Evolutionary conservation across 2,888 invertebrate species (phyloP).

Genomic region (Nematopogon swammerdamellus): DNA sequence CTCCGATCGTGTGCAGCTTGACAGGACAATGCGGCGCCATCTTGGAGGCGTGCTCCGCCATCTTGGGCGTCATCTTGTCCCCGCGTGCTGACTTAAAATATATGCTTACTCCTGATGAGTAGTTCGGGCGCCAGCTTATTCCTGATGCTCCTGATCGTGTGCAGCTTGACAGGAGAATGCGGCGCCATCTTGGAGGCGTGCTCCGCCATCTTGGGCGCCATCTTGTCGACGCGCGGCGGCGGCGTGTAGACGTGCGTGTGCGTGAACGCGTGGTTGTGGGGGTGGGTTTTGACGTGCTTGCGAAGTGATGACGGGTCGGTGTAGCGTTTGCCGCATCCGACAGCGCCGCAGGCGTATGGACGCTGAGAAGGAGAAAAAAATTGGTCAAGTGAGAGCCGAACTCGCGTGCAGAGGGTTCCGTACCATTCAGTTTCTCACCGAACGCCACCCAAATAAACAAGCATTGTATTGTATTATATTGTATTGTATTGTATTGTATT

Average conservation of each 20-base stretch:
- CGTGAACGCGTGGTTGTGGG: constrained; percentile 36
- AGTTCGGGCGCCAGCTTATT: constrained; percentile 30
- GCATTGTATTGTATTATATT: no score
- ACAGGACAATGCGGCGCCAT: constrained; percentile 43
- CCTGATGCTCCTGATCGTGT: constrained; percentile 38
- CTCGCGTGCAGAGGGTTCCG: no score
- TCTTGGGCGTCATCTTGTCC: constrained; percentile 26
- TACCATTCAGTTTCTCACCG: no score
- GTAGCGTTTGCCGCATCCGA: constrained; percentile 86
- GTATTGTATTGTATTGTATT: no score
- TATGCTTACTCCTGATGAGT: background rate
- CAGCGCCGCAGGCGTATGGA: constrained; percentile 87
- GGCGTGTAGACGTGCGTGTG: constrained; percentile 30
- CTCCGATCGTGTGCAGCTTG: constrained; percentile 37
- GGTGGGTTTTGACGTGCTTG: constrained; percentile 89
- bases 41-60: constrained; percentile 36
- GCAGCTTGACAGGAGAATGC: constrained; percentile 41
- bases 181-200: constrained; percentile 39
- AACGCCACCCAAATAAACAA: no score
- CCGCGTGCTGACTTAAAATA: constrained; percentile 24
- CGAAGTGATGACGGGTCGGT: constrained; percentile 92
- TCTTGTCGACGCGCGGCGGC: constrained; percentile 24
- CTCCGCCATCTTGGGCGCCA: constrained; percentile 29
- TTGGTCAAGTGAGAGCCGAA: no score
- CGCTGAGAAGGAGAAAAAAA: constrained; percentile 60